Evolutionary conservation across 2,797 vertebrate species (phyloP).

Genomic region (Chiloscyllium punctatum): DNA sequence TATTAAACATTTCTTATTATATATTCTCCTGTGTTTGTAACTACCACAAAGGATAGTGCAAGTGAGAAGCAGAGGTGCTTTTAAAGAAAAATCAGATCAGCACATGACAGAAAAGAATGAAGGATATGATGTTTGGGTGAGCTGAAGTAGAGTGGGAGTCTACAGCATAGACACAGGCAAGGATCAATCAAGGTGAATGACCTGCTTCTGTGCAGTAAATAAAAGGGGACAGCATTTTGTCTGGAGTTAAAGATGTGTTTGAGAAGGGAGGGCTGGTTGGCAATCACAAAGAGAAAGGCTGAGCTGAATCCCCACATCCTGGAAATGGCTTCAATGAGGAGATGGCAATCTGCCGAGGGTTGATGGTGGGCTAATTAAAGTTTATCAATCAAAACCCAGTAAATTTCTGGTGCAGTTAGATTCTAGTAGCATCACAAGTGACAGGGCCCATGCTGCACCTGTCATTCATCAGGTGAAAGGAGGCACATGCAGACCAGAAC

Average conservation of each 20-base stretch:
- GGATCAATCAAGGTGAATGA: background rate
- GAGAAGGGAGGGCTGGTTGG: no score
- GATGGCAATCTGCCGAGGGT: no score
- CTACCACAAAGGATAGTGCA: background rate
- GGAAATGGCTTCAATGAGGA: no score
- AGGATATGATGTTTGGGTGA: background rate
- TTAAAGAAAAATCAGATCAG: background rate
- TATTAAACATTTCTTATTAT: background rate
- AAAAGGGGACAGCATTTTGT: no score
- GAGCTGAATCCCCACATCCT: no score
- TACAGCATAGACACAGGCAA: background rate
- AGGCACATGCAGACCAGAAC: no score
- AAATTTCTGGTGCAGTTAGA: no score
- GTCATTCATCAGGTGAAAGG: no score
- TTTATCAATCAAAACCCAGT: no score
- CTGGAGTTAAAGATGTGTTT: background rate
- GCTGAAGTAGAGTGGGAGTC: background rate
- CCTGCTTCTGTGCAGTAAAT: background rate
- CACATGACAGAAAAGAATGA: background rate
- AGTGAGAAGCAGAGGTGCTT: background rate
- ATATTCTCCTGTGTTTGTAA: background rate
- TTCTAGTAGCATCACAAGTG: no score
- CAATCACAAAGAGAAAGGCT: background rate
- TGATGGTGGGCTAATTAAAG: no score
- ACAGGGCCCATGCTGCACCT: no score